Conservation (phyloP, 2,113 vertebrate genomes). For the Heloderma charlesbogerti region DNA sequence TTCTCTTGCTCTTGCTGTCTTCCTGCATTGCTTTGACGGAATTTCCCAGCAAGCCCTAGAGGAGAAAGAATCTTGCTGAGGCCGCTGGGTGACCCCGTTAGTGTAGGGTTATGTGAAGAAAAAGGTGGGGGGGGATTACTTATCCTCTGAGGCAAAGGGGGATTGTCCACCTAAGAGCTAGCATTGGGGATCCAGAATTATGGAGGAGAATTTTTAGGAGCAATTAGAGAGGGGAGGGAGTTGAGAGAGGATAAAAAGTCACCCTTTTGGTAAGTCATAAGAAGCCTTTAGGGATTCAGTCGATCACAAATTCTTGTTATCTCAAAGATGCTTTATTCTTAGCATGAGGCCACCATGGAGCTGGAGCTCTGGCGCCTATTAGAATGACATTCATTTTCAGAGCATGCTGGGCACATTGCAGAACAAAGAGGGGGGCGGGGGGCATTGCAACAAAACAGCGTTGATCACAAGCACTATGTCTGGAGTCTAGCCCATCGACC, state of each 20-base stretch:
- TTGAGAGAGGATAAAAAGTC: neutral
- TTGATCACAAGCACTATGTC: neutral
- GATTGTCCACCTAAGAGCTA: neutral
- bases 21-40: neutral
- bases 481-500: neutral
- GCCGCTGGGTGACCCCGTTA: neutral
- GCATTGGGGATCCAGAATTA: neutral
- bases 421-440: neutral
- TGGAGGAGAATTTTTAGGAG: neutral
- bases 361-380: neutral
- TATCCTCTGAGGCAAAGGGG: neutral
- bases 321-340: conserved; percentile 14
- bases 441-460: neutral
- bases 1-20: neutral
- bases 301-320: neutral
- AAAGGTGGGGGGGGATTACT: neutral
- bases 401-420: neutral
- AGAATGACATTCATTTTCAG: neutral
- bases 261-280: neutral
- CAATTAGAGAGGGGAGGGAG: neutral
- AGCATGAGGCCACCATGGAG: neutral
- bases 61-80: no score
- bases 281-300: conserved; percentile 15
- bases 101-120: neutral
- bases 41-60: neutral